phyloP scores from a whole-genome alignment of 92 coral and sea anemone species.

The Ricordea florida region DNA sequence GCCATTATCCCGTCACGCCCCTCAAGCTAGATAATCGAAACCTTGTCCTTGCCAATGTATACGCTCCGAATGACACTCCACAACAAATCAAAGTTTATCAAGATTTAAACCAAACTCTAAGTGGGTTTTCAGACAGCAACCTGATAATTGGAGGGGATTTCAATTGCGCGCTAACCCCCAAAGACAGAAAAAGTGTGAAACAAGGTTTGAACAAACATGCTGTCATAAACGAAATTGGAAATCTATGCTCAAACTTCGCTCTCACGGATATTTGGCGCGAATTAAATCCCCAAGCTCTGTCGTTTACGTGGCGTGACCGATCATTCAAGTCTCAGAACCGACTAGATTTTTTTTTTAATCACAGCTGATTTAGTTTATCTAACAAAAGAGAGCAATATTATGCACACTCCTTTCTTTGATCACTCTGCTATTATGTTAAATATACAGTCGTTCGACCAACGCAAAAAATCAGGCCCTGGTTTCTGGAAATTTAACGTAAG shows the following conservation, averaged over 20 bases:
- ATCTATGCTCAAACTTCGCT: slow-evolving; percentile 7
- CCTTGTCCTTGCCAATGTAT: slow-evolving; percentile 19
- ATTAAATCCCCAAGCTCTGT: not conserved
- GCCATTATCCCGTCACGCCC: too few relatives aligned
- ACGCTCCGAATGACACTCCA: slow-evolving; percentile 27
- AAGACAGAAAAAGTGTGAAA: slow-evolving; percentile 17
- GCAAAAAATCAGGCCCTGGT: not conserved
- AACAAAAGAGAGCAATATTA: not conserved
- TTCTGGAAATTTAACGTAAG: slow-evolving; percentile 3
- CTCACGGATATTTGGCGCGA: slow-evolving; percentile 4
- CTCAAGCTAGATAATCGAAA: slow-evolving; percentile 9
- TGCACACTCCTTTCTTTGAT: slow-evolving; percentile 9
- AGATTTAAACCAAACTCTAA: slow-evolving; percentile 24
- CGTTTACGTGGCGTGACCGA: slow-evolving; percentile 2
- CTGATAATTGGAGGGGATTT: slow-evolving; percentile 4
- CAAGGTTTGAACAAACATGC: slow-evolving; percentile 1
- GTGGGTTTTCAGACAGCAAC: not conserved
- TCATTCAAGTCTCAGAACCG: slow-evolving; percentile 1
- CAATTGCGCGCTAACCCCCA: slow-evolving; percentile 7
- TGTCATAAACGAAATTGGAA: slow-evolving; percentile 11
- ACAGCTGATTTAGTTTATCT: not conserved
- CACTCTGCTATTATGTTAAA: slow-evolving; percentile 5
- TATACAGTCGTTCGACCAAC: not conserved
- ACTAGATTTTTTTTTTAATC: slow-evolving; percentile 4
- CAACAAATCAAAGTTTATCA: slow-evolving; percentile 27